These are phyloP conservation scores for Pipistrellus pygmaeus DNA, from an alignment of 2,797 vertebrate genomes.

Conservation along the genomic window DNA sequence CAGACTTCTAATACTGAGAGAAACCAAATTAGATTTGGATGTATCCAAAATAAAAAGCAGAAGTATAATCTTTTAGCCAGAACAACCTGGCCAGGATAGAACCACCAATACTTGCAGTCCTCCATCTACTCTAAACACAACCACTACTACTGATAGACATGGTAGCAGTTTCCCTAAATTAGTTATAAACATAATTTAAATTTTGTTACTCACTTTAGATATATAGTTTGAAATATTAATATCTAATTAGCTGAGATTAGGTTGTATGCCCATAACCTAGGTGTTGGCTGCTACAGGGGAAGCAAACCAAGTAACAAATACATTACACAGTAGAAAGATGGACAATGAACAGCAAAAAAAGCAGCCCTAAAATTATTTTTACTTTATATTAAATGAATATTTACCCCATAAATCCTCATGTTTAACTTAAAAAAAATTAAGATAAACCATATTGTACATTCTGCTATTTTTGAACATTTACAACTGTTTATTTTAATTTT, in stretches of 20 bases:
- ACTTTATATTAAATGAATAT: background rate
- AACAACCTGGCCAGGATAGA: background rate
- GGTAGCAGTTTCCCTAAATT: background rate
- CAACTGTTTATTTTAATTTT: background rate
- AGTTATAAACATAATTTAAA: background rate
- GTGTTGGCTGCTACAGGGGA: background rate
- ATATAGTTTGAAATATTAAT: background rate
- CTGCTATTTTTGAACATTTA: background rate
- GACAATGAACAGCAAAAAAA: background rate
- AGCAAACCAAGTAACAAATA: background rate
- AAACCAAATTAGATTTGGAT: background rate
- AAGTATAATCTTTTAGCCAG: background rate
- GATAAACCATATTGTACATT: background rate
- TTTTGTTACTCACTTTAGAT: background rate
- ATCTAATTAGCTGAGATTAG: background rate
- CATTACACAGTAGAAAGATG: background rate
- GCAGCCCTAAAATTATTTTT: background rate
- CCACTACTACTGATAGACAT: background rate
- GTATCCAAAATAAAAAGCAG: background rate
- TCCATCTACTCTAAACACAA: background rate
- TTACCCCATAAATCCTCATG: background rate
- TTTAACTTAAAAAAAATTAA: conserved; percentile 23
- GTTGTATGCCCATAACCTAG: background rate
- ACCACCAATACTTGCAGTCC: background rate
- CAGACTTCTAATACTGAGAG: background rate